Percentiles rank a stretch among this genome's conserved stretches.
Evolutionary conservation across 2,797 vertebrate genomes (phyloP).

Genomic region (Lagocephalus sceleratus): DNA sequence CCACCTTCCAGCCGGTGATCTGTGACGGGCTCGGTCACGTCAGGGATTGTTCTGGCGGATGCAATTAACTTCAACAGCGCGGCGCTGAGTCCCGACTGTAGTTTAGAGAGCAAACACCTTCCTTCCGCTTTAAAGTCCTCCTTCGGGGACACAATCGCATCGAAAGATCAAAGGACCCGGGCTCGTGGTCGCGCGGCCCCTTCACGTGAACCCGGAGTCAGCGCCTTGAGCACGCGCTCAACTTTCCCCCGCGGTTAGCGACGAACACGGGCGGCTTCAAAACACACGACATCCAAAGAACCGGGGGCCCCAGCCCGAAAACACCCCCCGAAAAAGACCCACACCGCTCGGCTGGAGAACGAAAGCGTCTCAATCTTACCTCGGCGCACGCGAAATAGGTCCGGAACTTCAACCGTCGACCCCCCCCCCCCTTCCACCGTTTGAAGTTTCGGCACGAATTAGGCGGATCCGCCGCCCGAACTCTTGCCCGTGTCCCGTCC

Average conservation of each 20-base stretch:
- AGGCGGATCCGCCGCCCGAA: conserved; percentile 22
- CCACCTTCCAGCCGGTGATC: neutral
- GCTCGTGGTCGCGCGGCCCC: too few relatives aligned
- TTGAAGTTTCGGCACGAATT: conserved; percentile 31
- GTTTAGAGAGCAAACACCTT: conserved; percentile 40
- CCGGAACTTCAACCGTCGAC: too few relatives aligned
- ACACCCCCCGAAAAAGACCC: too few relatives aligned
- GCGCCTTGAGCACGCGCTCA: conserved; percentile 49
- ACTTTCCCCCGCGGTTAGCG: conserved; percentile 49
- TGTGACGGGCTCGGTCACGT: conserved; percentile 1
- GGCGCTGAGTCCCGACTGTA: neutral
- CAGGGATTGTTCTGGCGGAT: too few relatives aligned
- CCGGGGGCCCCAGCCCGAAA: neutral
- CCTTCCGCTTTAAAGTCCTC: conserved; percentile 16
- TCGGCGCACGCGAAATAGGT: conserved; percentile 22
- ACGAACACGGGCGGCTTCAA: conserved; percentile 19
- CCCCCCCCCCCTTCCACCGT: too few relatives aligned
- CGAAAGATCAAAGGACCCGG: too few relatives aligned
- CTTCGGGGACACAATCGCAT: too few relatives aligned
- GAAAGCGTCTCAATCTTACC: conserved; percentile 45
- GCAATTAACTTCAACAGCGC: neutral
- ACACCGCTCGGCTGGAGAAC: neutral
- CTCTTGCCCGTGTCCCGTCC: conserved; percentile 8
- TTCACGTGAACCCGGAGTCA: conserved; percentile 22
- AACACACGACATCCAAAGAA: conserved; percentile 36